Conservation (phyloP, 2,888 invertebrate species). For the Ennomos quercinarius region DNA sequence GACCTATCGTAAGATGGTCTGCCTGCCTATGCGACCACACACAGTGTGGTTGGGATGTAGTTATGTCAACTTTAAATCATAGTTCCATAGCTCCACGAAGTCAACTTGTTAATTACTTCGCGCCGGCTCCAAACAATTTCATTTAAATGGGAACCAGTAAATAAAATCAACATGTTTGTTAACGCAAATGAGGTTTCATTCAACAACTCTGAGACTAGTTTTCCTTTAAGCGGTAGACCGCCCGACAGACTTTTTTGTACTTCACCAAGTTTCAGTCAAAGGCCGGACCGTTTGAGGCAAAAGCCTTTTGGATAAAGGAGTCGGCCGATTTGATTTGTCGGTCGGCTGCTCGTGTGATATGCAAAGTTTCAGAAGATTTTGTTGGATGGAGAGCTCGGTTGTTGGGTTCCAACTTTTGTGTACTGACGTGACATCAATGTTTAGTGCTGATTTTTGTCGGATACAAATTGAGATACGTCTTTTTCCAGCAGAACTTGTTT, state of each 20-base stretch:
- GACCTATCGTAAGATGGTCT: too few species aligned
- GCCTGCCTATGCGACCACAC: too few species aligned
- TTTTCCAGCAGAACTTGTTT: conserved; percentile 9
- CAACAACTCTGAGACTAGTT: conserved; percentile 18
- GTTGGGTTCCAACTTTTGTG: conserved; percentile 15
- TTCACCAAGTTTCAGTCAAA: conserved; percentile 24
- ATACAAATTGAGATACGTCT: neutral
- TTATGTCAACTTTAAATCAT: too few species aligned
- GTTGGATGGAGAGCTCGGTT: conserved; percentile 9
- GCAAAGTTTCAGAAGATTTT: conserved; percentile 28
- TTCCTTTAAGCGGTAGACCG: conserved; percentile 20
- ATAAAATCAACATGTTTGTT: conserved; percentile 25
- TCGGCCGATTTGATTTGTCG: conserved; percentile 31
- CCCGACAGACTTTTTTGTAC: conserved; percentile 13
- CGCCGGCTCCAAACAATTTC: too few species aligned
- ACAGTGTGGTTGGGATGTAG: too few species aligned
- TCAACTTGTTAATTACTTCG: too few species aligned
- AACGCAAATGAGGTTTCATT: conserved; percentile 27
- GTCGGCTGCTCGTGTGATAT: conserved; percentile 27
- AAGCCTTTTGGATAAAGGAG: conserved; percentile 29
- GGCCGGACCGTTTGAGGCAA: conserved; percentile 25
- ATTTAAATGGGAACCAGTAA: conserved; percentile 6
- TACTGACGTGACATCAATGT: conserved; percentile 23
- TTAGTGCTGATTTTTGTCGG: conserved; percentile 23
- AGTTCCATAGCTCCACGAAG: neutral